These are phyloP conservation scores for Caloenas nicobarica DNA, from an alignment of 2,113 vertebrate genomes.

Conservation along the genomic window DNA sequence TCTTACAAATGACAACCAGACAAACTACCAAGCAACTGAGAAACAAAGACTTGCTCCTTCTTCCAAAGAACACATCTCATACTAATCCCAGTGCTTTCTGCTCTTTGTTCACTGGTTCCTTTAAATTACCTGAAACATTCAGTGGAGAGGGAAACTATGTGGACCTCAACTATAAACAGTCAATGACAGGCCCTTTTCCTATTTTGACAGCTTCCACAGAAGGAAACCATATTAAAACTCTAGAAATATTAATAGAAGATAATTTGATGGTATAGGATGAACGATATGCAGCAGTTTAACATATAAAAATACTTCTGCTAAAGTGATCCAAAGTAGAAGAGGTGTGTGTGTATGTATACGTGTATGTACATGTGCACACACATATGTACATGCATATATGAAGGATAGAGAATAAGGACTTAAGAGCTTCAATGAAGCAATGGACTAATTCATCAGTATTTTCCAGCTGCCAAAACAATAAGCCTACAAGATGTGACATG, in stretches of 20 bases:
- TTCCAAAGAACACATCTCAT: neutral
- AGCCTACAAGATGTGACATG: neutral
- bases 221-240: neutral
- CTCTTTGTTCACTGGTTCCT: neutral
- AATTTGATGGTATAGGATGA: neutral
- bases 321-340: neutral
- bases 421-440: neutral
- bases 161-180: neutral
- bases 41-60: neutral
- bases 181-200: neutral
- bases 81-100: neutral
- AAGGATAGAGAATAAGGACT: neutral
- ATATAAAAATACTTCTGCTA: neutral
- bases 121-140: neutral
- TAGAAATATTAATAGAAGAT: neutral
- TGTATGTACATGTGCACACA: neutral
- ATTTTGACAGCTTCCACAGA: neutral
- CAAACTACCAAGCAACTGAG: neutral
- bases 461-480: neutral
- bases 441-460: neutral
- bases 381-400: no score
- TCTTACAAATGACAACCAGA: neutral
- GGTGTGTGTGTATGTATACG: fast-evolving
- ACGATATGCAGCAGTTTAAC: neutral
- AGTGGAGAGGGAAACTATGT: neutral